Base-by-base conservation (phyloP, 2,888 invertebrate species). In the Rutpela maculata region DNA sequence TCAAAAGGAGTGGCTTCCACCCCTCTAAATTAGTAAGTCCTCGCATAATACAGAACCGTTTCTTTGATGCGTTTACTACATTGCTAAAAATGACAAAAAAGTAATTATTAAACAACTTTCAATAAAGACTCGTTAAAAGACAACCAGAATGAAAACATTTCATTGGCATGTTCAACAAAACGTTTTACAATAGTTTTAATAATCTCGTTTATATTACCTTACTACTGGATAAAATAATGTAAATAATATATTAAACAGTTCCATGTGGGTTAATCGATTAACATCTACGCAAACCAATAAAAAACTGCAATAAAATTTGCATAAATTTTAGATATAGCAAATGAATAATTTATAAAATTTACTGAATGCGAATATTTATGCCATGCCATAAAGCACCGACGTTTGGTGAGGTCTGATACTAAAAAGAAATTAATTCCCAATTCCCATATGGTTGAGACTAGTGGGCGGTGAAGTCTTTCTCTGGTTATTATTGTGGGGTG, bases 401-500 rank as follows among this genome's bases (percentile, higher is more conserved):
- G 62, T 18, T 35, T 35, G 17, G 38, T 43, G 56, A 57, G 18
- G 69, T 26, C 19, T 60, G 43, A n/a, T n/a, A 2, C 3, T 50
- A 22, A 71, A 71, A 71, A 38, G 60, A 60, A 71, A 71, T 71
- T 71, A 71, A 57, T 59, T 62, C n/a, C 26, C 43, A 19, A 72
- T 43, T 71, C 62, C 62, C 72, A 35, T 63, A 63, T 50, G 72
- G 72, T 63, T 62, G 4, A n/a, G 26, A 43, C 15, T 18, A 18
- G 62, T 71, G 22, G 71, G 62, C 62, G 71, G 62, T 50, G 50
- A 43, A 35, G 35, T 56, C 17, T 19, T 60, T 71, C 19, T 22
- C 55, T 55, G 55, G 63, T 50, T 70, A 59, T 59, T 62, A 60
- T 19, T 62, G 26, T 62, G 62, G 71, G 62, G 71, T 50, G 70